Conservation (phyloP, 1,140 invertebrate species). For the Scylla paramamosain region DNA sequence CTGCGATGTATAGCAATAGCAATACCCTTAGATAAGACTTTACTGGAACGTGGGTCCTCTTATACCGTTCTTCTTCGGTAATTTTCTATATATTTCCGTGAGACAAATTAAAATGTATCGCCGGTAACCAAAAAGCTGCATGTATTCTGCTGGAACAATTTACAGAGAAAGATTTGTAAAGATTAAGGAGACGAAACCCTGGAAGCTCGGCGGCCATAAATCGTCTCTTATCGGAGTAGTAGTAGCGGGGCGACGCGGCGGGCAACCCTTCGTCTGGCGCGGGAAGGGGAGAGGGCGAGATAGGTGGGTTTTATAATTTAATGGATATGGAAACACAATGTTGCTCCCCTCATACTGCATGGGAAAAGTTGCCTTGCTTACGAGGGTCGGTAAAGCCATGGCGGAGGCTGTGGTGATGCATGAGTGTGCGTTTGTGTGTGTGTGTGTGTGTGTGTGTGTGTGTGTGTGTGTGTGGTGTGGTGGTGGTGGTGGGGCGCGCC, state of each 20-base stretch:
- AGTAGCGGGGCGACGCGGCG: background rate
- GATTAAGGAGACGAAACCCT: background rate
- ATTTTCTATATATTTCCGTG: background rate
- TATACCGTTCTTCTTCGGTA: background rate
- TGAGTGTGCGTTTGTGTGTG: background rate
- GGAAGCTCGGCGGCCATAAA: background rate
- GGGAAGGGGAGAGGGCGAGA: background rate
- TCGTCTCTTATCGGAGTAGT: background rate
- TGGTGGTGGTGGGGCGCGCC: too few species aligned
- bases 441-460: too few species aligned
- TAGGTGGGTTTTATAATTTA: constrained; percentile 10
- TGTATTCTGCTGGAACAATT: background rate
- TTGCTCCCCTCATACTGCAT: background rate
- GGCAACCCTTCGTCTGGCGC: background rate
- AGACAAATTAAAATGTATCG: background rate
- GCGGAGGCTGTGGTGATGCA: background rate
- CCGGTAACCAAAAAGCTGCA: background rate
- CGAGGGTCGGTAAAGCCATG: background rate
- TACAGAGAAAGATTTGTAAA: background rate
- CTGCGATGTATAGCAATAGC: background rate
- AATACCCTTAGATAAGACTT: too few species aligned
- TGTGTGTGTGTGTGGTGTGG: too few species aligned
- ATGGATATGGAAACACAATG: constrained; percentile 22
- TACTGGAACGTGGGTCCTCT: background rate
- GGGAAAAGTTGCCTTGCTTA: constrained; percentile 10